phyloP scores from a whole-genome alignment of 2,797 vertebrate species.

The Gila robusta region DNA sequence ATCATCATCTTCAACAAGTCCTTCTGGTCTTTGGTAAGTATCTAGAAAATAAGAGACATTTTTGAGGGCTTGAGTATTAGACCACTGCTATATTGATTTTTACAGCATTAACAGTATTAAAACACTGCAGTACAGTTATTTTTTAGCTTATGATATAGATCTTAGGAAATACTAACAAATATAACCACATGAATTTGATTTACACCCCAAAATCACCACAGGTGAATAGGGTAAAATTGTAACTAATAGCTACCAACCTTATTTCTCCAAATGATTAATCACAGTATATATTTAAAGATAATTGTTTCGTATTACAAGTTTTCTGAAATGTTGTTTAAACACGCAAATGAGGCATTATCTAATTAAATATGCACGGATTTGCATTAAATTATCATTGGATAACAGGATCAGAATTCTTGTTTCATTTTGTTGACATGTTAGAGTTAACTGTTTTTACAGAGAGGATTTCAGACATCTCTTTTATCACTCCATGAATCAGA shows the following conservation, averaged over 20 bases:
- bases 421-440: background rate
- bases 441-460: background rate
- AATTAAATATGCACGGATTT: background rate
- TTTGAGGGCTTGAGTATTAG: background rate
- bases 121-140: constrained; percentile 6
- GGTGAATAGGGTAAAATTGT: background rate
- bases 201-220: background rate
- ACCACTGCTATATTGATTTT: constrained; percentile 24
- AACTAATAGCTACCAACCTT: too few relatives aligned
- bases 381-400: background rate
- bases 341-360: background rate
- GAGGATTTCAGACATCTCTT: background rate
- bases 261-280: background rate
- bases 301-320: background rate
- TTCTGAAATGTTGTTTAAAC: background rate
- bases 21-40: constrained; percentile 60
- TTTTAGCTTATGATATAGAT: background rate
- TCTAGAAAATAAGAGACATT: constrained; percentile 61
- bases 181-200: background rate
- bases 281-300: background rate
- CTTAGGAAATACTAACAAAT: background rate
- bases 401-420: background rate
- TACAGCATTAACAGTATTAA: constrained; percentile 14
- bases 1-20: constrained; percentile 66
- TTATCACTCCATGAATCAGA: background rate